phyloP scores from a whole-genome alignment of 2,113 vertebrate species.

The Notechis scutatus region DNA sequence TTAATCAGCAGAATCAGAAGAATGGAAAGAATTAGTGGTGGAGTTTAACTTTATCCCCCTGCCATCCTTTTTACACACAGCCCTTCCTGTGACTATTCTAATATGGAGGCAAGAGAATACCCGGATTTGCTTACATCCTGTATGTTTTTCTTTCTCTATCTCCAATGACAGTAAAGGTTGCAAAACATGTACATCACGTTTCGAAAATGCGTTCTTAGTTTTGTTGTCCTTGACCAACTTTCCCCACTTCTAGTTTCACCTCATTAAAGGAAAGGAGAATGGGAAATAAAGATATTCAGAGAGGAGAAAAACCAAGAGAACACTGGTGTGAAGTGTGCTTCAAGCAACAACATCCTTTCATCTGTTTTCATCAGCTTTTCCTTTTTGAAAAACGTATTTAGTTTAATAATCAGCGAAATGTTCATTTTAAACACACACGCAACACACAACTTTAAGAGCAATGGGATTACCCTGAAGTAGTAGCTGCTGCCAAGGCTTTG shows the following conservation, averaged over 20 bases:
- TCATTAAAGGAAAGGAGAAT: constrained; percentile 32
- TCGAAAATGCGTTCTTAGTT: constrained; percentile 15
- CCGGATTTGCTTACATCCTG: background rate
- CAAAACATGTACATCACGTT: background rate
- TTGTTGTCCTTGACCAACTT: constrained; percentile 39
- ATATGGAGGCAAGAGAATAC: background rate
- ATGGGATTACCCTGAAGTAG: constrained; percentile 36
- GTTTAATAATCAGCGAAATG: constrained; percentile 40
- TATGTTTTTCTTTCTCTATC: background rate
- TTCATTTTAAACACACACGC: constrained; percentile 15
- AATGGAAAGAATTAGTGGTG: background rate
- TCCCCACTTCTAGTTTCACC: background rate
- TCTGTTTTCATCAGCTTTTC: constrained; percentile 35
- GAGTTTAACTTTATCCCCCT: background rate
- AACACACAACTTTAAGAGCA: background rate
- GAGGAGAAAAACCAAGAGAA: constrained; percentile 9
- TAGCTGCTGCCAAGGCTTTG: constrained; percentile 14
- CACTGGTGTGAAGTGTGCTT: constrained; percentile 47
- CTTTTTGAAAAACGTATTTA: constrained; percentile 12
- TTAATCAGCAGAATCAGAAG: background rate
- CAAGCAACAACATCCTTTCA: constrained; percentile 46
- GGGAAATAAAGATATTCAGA: constrained; percentile 23
- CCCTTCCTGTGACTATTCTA: background rate
- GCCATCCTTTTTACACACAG: background rate
- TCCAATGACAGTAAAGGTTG: background rate